These are phyloP conservation scores for Epinephelus fuscoguttatus DNA, from an alignment of 2,113 vertebrate genomes.

Conservation along the genomic window DNA sequence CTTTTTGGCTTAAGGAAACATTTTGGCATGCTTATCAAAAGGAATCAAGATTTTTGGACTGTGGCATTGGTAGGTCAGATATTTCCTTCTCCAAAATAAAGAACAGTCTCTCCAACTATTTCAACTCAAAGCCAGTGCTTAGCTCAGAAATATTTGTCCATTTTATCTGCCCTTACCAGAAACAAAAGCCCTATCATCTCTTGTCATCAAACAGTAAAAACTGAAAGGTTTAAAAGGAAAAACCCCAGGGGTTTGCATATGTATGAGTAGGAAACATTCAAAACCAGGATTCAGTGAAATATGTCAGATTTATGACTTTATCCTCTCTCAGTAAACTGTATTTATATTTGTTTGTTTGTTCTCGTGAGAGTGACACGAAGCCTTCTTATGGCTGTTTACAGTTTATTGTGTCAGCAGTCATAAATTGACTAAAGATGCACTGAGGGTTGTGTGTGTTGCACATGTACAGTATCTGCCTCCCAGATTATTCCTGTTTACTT, in stretches of 20 bases:
- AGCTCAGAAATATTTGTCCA: not conserved
- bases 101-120: not conserved
- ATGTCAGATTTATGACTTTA: not conserved
- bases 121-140: not conserved
- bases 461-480: constrained; percentile 11
- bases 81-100: not conserved
- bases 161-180: not conserved
- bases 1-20: not conserved
- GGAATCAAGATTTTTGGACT: not conserved
- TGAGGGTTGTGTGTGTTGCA: constrained; percentile 30
- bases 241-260: no score
- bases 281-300: not conserved
- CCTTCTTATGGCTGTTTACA: not conserved
- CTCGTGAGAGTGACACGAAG: not conserved
- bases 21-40: no score
- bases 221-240: not conserved
- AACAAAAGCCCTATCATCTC: not conserved
- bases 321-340: not conserved
- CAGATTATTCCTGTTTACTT: constrained; percentile 45
- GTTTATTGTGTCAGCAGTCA: constrained; percentile 33
- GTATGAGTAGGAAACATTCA: not conserved
- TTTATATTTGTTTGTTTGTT: not conserved
- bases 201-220: not conserved
- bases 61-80: not conserved
- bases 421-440: constrained; percentile 44